Evolutionary conservation across 2,797 vertebrate genomes (phyloP).

Genomic region (Danio tinwini): DNA sequence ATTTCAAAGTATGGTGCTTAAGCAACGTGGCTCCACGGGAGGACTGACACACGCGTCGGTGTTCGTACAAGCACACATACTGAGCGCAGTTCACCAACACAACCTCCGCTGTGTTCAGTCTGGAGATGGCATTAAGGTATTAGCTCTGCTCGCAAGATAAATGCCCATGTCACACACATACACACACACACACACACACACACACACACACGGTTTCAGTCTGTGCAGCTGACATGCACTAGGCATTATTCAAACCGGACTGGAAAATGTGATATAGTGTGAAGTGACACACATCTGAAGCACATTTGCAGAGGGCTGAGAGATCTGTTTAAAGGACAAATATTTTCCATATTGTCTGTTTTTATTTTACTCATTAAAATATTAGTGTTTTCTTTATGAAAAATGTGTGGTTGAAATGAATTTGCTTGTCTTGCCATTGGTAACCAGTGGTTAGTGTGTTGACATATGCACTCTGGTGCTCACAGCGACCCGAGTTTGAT

Average conservation of each 20-base stretch:
- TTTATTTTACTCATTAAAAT: no score
- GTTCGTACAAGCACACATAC: constrained; percentile 77
- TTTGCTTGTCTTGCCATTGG: no score
- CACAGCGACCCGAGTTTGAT: no score
- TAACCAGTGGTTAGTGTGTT: no score
- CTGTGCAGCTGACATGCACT: constrained; percentile 48
- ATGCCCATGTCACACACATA: constrained; percentile 74
- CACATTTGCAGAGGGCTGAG: constrained; percentile 33
- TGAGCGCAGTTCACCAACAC: constrained; percentile 60
- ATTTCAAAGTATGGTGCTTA: constrained; percentile 82
- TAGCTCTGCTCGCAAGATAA: constrained; percentile 79
- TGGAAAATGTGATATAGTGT: constrained; percentile 29
- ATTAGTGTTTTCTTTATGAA: no score
- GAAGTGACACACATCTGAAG: constrained; percentile 34
- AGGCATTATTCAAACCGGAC: constrained; percentile 39
- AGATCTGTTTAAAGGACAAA: constrained; percentile 15
- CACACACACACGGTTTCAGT: constrained; percentile 42
- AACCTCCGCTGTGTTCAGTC: constrained; percentile 75
- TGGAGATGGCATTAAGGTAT: constrained; percentile 71
- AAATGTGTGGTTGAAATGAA: no score
- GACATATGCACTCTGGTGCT: no score
- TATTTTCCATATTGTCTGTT: constrained; percentile 10
- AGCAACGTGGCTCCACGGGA: constrained; percentile 79
- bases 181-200: constrained; percentile 32
- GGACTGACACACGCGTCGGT: constrained; percentile 77